Evolutionary conservation across 2,888 invertebrate genomes (phyloP).

Genomic region (Pachycephus smyrnensis): DNA sequence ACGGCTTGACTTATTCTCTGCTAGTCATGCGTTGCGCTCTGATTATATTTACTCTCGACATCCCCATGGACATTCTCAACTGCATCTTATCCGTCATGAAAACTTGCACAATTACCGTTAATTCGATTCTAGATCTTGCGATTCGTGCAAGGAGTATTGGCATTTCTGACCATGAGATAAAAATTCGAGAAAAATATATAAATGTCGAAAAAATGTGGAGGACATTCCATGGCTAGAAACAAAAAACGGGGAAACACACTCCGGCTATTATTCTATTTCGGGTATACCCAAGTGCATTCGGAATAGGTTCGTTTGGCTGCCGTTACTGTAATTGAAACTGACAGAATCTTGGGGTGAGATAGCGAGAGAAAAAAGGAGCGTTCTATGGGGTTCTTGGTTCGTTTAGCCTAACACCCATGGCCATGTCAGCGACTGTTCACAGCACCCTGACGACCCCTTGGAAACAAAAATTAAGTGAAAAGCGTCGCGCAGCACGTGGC

Average conservation of each 20-base stretch:
- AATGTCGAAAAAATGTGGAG: neutral
- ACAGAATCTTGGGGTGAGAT: constrained; percentile 26
- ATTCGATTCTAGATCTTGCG: neutral
- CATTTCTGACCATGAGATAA: neutral
- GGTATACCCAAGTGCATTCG: constrained; percentile 1
- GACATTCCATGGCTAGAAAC: neutral
- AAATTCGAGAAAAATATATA: constrained; percentile 19
- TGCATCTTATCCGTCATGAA: neutral
- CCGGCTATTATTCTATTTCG: constrained; percentile 33
- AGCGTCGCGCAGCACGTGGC: neutral
- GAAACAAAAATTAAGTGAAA: constrained; percentile 1
- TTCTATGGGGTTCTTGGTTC: constrained; percentile 32
- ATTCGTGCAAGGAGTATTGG: neutral
- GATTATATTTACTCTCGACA: neutral
- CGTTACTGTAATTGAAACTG: constrained; percentile 39
- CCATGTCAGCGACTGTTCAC: neutral
- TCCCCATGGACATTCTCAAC: neutral
- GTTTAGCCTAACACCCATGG: constrained; percentile 29
- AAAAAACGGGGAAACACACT: neutral
- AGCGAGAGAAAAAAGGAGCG: constrained; percentile 14
- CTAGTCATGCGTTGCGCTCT: constrained; percentile 35
- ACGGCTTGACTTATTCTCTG: constrained; percentile 45
- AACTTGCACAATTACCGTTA: neutral
- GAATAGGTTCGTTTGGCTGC: neutral
- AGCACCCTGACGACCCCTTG: neutral